phyloP scores from a whole-genome alignment of 2,888 invertebrate genomes.

The Ligdia adustata region DNA sequence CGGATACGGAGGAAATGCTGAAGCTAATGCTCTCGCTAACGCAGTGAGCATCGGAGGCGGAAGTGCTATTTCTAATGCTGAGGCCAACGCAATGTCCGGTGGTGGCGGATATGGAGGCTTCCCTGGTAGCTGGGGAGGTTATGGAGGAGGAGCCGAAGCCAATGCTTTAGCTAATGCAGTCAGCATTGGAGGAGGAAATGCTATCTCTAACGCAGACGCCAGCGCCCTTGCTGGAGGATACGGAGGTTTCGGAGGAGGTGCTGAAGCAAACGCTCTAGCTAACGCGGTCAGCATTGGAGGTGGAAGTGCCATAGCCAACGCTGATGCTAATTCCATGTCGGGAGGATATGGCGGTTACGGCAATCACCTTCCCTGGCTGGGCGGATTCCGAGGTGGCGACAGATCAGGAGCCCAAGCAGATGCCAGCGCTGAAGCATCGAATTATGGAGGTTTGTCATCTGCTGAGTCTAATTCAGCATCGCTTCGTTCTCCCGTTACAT shows the following conservation, averaged over 20 bases:
- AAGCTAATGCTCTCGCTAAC: constrained; percentile 11
- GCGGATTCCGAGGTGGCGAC: background rate
- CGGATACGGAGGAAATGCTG: background rate
- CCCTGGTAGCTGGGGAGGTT: constrained; percentile 11
- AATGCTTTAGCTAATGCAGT: constrained; percentile 14
- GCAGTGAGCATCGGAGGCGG: constrained; percentile 23
- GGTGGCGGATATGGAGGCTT: constrained; percentile 11
- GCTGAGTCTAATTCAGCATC: background rate
- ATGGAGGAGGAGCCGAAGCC: constrained; percentile 10
- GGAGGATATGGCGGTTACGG: background rate
- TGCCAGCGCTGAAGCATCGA: background rate
- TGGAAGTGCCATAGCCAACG: background rate
- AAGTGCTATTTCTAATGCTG: constrained; percentile 20
- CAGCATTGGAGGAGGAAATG: constrained; percentile 10
- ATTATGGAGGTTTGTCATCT: constrained; percentile 1
- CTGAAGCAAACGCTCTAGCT: constrained; percentile 18
- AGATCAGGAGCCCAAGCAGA: constrained; percentile 3
- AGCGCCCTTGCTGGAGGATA: constrained; percentile 9
- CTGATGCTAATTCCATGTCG: background rate
- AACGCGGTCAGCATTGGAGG: constrained; percentile 21
- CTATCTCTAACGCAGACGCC: constrained; percentile 13
- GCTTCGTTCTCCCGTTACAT: too few relatives aligned
- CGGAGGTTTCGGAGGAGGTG: constrained; percentile 5
- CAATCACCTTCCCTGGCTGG: too few relatives aligned
- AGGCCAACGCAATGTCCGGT: constrained; percentile 12